Base-by-base conservation (phyloP, 2,113 vertebrate species). In the Pterocles gutturalis region DNA sequence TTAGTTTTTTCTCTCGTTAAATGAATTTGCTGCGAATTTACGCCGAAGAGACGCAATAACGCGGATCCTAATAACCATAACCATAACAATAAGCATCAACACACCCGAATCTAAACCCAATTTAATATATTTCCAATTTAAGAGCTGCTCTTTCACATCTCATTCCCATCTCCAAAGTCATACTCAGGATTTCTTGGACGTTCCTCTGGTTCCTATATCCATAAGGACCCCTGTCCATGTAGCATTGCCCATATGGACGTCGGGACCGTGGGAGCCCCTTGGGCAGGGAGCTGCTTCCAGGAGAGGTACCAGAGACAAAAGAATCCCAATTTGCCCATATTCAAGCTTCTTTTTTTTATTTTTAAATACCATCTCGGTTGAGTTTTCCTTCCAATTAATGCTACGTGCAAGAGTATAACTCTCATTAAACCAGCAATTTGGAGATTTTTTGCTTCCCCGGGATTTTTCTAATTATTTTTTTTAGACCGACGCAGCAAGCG, bases 171-270 rank as follows among this genome's bases (percentile, higher is more conserved):
- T 46, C 11, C 43, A 13, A 51, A 66, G 21, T 7, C 53, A 5
- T 2, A 13, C 19, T 18, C 55, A 12, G 38, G 60, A 7, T 13
- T 21, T 60, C 55, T 46, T 20, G 4, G 77, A 4, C 18, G 4
- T 60, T 15, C 46, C 38, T 7, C 0, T 1, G 13, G 4, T 60
- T 15, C 46, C 38, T 7, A 0, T 1, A 16, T 26, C 36, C 8
- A 1, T 9, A 4, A 11, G 78, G n/a, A 18, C n/a, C 21, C 13
- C 7, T 71, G 20, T 21, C 77, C 70, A 1, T 24, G 5, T 0
- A 9, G 29, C 51, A 6, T n/a, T 34, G 45, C 62, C 48, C 41
- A 6, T 17, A 43, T 4, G 38, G 3, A 4, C 24, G 3, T 2
- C 31, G 46, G 45, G 31, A 9, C 34, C 11, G 11, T 25, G 48